These are phyloP conservation scores for Eurystomus gularis DNA, from an alignment of 2,113 vertebrate genomes.

Conservation along the genomic window DNA sequence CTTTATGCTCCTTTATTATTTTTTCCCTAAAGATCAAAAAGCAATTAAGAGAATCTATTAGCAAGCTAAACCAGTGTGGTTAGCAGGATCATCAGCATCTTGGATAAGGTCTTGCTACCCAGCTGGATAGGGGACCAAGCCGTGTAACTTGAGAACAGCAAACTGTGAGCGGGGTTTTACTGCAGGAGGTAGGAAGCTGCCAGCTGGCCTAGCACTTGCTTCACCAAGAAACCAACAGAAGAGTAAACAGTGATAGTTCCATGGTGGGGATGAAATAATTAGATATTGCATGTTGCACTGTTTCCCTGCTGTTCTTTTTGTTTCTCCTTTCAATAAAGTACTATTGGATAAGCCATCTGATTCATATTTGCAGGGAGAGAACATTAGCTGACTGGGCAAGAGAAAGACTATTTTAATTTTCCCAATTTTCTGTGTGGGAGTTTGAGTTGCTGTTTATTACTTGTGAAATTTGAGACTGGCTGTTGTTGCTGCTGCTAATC, in stretches of 20 bases:
- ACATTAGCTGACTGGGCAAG: conserved; percentile 41
- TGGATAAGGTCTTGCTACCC: neutral
- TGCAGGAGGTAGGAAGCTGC: neutral
- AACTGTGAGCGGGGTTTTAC: neutral
- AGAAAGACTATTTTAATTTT: conserved; percentile 42
- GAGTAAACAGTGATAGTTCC: conserved; percentile 11
- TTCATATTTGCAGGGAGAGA: conserved; percentile 30
- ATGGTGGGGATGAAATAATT: neutral
- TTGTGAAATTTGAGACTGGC: neutral
- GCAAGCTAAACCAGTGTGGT: neutral
- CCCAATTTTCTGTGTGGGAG: conserved; percentile 23
- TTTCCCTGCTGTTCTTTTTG: conserved; percentile 51
- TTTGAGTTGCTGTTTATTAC: neutral
- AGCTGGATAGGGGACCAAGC: neutral
- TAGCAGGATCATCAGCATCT: neutral
- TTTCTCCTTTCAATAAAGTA: conserved; percentile 27
- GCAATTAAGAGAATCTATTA: neutral
- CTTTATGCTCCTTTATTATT: neutral
- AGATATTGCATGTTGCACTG: conserved; percentile 1
- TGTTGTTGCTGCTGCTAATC: neutral
- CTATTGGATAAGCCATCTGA: conserved; percentile 10
- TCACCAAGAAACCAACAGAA: conserved; percentile 10
- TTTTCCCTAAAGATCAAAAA: neutral
- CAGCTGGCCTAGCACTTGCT: conserved; percentile 41
- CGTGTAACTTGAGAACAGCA: neutral